Evolutionary conservation across 2,888 invertebrate species (phyloP), one percentile per base, ranked within the genome.

Genomic region (Acronicta alni): DNA sequence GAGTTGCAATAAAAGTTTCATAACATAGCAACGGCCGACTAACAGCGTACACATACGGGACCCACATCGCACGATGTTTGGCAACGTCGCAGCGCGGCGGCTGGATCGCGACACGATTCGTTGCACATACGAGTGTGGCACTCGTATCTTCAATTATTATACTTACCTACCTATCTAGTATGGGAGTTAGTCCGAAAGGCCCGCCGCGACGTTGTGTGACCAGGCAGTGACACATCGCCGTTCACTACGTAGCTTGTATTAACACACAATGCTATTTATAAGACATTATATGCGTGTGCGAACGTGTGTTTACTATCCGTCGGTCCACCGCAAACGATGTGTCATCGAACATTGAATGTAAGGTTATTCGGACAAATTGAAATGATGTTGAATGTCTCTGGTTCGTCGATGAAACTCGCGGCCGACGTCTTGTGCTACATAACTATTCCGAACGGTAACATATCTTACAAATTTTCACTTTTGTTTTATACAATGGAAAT

Each of bases 181-280:
- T 67, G 72, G 69, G 78, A 82, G 85, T 84, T 81, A 78, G 80
- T 70, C 79, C 62, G 72, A 78, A 78, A 77, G 75, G 79, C 78
- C 77, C 69, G 70, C 64, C 39, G 80, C 87, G 84, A 79, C 84
- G 82, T 75, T 78, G 80, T 76, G 80, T 79, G 76, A 78, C 79
- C 83, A 83, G 72, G 76, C 85, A 86, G 80, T 92, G 92, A 92
- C 92, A 92, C 92, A 91, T 86, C 86, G 80, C 74, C 75, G 77
- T 81, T 79, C 85, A 82, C 89, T 89, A 93, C 93, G 92, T 91
- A 90, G 86, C 88, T 80, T 80, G 83, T 86, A 87, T 90, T 90
- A 89, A 88, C 89, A 89, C 87, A 90, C 89, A 87, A 89, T 87
- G 88, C 92, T 92, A 92, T 92, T 92, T 90, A 91, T 92, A 90